Base-by-base conservation (phyloP, 2,888 invertebrate species). In the Drosophila picticornis region DNA sequence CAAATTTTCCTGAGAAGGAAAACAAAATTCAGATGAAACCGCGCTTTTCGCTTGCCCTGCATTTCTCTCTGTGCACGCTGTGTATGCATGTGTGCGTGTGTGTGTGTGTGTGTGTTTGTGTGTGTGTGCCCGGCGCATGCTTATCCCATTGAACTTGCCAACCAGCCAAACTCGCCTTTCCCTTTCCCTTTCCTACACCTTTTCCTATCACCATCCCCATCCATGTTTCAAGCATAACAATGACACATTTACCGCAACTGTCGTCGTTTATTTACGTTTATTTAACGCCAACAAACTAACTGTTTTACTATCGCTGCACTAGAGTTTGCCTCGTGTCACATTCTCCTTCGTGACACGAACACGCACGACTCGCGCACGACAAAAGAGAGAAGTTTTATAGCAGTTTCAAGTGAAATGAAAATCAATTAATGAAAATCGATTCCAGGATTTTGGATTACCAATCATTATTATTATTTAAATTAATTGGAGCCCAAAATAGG, bases 181-280 rank as follows among this genome's bases (percentile, higher is more conserved):
- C 29, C 57, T 32, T 36, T 38, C 29, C 55, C 34, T 19, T 48
- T 19, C 51, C 13, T 6, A 16, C 3, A n/a, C 62, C 48, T 4
- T 4, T 4, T 7, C 19, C 29, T 46, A 32, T 36, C 50, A n/a
- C 56, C 27, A 11, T 16, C 48, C n/a, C 53, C 19, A 11, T 6
- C 11, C 62, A 65, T 62, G 46, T 27, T 25, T 25, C 46, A 16
- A 25, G 46, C 75, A 75, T 72, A 75, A 78, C 68, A 78, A 69
- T 78, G 79, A 79, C 79, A 79, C 73, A 79, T 79, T 79, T 76
- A 59, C 76, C 72, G 76, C 79, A 78, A 78, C 78, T 78, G 80
- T 67, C 66, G 63, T 63, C 79, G 66, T 76, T 75, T 78, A 78
- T 78, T 78, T 78, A 75, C 78, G 75, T 75, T 78, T 75, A 78